Conservation (phyloP, 2,888 invertebrate species). For the Limnephilus marmoratus region DNA sequence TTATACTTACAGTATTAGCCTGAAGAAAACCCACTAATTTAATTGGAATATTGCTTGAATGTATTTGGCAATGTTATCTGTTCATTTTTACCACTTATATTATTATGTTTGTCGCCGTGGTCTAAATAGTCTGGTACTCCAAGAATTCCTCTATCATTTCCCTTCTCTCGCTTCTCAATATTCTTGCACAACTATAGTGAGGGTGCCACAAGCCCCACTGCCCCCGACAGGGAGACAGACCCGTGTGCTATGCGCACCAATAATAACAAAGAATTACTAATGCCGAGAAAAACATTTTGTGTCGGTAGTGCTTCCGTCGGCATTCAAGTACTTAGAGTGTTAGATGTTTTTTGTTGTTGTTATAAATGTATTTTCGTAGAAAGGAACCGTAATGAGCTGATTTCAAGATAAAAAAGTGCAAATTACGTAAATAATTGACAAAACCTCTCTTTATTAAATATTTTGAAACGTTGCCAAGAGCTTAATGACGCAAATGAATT, state of each 20-base stretch:
- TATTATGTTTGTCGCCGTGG: no score
- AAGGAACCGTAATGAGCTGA: neutral
- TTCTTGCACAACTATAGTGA: neutral
- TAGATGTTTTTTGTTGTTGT: neutral
- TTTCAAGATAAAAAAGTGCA: neutral
- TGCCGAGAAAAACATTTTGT: neutral
- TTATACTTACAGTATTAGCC: no score
- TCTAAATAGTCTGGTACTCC: no score
- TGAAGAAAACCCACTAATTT: no score
- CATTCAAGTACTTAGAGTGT: neutral
- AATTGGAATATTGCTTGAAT: no score
- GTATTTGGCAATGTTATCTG: no score
- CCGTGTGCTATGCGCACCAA: neutral
- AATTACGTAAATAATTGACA: slow-evolving; percentile 28
- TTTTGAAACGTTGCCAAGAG: slow-evolving; percentile 16
- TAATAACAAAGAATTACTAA: neutral
- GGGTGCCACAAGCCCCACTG: neutral
- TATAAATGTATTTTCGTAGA: neutral
- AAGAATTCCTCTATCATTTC: neutral
- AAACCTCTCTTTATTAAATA: slow-evolving; percentile 7
- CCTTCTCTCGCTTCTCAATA: neutral
- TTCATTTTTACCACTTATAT: no score
- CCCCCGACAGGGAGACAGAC: no score
- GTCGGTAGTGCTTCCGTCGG: neutral
- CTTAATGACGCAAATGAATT: slow-evolving; percentile 18